phyloP scores from a whole-genome alignment of 2,113 vertebrate genomes.

The Protomyctophum bolini region DNA sequence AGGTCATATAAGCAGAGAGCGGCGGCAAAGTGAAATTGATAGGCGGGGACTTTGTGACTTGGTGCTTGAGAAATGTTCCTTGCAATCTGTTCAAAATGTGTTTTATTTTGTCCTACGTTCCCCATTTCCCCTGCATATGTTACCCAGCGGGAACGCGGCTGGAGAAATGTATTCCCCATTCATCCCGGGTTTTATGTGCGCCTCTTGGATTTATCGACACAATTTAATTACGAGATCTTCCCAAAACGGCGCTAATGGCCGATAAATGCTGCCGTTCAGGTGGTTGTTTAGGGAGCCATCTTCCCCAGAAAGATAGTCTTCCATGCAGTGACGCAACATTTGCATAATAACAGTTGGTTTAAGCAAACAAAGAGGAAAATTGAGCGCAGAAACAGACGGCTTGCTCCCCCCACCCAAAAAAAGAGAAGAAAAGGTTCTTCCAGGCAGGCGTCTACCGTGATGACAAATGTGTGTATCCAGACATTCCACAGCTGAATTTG shows the following conservation, averaged over 20 bases:
- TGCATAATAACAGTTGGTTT: conserved; percentile 29
- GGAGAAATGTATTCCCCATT: conserved; percentile 44
- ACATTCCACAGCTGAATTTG: conserved; percentile 39
- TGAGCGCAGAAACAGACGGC: too few relatives aligned
- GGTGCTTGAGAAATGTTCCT: conserved; percentile 71
- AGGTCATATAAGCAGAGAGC: conserved; percentile 66
- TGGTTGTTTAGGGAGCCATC: conserved; percentile 48
- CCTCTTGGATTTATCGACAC: conserved; percentile 65
- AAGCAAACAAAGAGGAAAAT: background rate
- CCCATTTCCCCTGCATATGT: conserved; percentile 49
- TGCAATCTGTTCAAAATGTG: conserved; percentile 59
- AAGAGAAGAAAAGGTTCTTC: background rate
- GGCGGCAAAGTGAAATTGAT: conserved; percentile 64
- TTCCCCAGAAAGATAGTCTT: conserved; percentile 38
- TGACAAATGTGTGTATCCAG: conserved; percentile 31
- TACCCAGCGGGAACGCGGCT: conserved; percentile 55
- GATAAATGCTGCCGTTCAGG: conserved; percentile 59
- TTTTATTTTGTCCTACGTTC: conserved; percentile 45
- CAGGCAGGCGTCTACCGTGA: conserved; percentile 24
- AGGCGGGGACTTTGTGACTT: conserved; percentile 60
- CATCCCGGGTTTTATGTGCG: conserved; percentile 61
- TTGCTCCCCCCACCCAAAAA: too few relatives aligned
- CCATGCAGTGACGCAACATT: conserved; percentile 25
- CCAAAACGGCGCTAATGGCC: conserved; percentile 60
- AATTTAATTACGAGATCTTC: conserved; percentile 67